These are phyloP conservation scores for Chrysaora quinquecirrha DNA, from an alignment of 30 jellyfish, hydroid and myxozoan species.

Conservation along the genomic window DNA sequence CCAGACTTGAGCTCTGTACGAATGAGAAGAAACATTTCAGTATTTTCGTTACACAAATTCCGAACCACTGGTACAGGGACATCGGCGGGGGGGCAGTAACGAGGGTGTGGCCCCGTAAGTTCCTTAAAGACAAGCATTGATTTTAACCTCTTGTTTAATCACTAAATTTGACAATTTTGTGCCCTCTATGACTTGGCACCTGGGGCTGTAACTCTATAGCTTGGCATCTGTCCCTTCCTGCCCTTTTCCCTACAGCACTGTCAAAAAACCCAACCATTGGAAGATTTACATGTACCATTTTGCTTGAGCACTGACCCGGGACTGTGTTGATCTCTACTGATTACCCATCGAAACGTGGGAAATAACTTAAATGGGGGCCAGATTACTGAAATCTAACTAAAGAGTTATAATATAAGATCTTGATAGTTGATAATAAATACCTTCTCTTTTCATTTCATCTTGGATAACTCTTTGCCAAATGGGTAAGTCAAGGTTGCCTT, in stretches of 20 bases:
- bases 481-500: slow-evolving; percentile 56
- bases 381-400: too few relatives aligned
- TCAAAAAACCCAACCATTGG: too few relatives aligned
- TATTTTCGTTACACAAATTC: background rate
- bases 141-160: background rate
- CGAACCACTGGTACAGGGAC: too few relatives aligned
- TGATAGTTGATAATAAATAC: slow-evolving; percentile 1
- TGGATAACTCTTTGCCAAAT: slow-evolving; percentile 76
- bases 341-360: too few relatives aligned
- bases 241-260: too few relatives aligned
- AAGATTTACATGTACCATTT: too few relatives aligned
- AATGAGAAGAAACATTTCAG: background rate
- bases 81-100: background rate
- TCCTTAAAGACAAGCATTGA: background rate
- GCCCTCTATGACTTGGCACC: background rate
- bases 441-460: slow-evolving; percentile 63
- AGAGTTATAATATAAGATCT: too few relatives aligned
- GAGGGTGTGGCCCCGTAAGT: background rate
- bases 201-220: too few relatives aligned
- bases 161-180: background rate
- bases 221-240: too few relatives aligned
- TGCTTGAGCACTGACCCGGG: too few relatives aligned
- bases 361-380: too few relatives aligned
- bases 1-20: background rate
- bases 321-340: too few relatives aligned